phyloP scores from a whole-genome alignment of 2,113 vertebrate genomes.

The Benitochromis conjunctus region DNA sequence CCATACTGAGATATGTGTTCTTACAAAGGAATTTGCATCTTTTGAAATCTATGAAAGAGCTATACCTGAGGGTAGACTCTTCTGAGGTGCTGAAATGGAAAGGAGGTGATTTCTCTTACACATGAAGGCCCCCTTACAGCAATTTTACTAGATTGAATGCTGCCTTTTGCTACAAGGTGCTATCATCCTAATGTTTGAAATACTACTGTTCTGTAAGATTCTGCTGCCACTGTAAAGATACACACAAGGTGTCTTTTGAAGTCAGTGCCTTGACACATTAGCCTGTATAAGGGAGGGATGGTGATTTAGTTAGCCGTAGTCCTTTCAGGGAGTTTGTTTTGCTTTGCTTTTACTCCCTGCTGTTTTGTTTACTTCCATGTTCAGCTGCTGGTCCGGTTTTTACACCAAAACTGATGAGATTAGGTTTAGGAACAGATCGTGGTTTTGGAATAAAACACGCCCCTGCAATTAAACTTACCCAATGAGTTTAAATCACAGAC shows the following conservation, averaged over 20 bases:
- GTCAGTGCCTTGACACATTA: neutral
- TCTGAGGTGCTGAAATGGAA: neutral
- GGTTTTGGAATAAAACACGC: neutral
- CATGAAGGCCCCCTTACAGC: neutral
- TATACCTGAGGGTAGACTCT: neutral
- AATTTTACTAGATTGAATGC: neutral
- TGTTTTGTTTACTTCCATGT: neutral
- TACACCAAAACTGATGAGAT: neutral
- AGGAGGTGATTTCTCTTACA: neutral
- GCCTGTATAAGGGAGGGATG: neutral
- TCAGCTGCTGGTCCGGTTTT: neutral
- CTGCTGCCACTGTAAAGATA: neutral
- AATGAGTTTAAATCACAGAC: neutral
- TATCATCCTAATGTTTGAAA: neutral
- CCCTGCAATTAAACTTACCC: neutral
- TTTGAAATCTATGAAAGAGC: neutral
- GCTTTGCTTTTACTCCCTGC: neutral
- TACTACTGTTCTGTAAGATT: neutral
- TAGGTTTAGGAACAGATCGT: neutral
- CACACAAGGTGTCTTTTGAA: neutral
- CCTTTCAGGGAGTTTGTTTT: neutral
- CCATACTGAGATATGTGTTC: neutral
- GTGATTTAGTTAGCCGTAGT: neutral
- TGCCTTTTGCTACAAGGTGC: neutral
- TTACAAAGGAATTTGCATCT: neutral